Evolutionary conservation across 2,113 vertebrate genomes (phyloP), one percentile per base, ranked within the genome.

Genomic region (Tupaia tana): DNA sequence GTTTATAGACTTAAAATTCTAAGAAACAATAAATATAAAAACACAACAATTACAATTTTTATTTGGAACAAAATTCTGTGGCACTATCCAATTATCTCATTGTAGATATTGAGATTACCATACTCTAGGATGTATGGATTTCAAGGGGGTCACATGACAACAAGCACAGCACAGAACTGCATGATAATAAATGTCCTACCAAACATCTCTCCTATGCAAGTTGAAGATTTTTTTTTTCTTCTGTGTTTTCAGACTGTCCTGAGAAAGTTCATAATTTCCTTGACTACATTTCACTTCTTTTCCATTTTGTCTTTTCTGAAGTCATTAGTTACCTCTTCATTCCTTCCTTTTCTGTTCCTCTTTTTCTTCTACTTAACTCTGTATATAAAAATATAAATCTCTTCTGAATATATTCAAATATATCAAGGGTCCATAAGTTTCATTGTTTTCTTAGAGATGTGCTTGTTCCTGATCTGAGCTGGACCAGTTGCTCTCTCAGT

Each of bases 1-100:
- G 75, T 95, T 89, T 43, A 86, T 0, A 73, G 73, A 3, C 25
- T 94, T 29, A 94, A 78, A 90, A 34, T 82, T 82, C 34, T 83
- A 86, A 89, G 31, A 83, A 87, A 84, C 10, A 89, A 16, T 64
- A 15, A 88, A 24, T 86, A 16, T 29, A 70, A 77, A 19, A 83
- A 94, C 29, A 88, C 3, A 85, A 34, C 0, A 67, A 29, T 31
- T 11, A 7, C 13, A 10, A 9, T 25, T 94, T 94, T 91, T 75
- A 70, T 87, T 67, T 69, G 67, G 3, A 74, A 24, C 2, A 74
- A 85, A 88, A 80, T 16, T 7, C 22, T 75, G 18, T 78, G 54
- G 13, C 29, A 74, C 70, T 85, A 54, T 66, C 22, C 14, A 69
- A 59, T 27, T 59, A n/a, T 20, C 2, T 58, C 11, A 64, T 73